Conservation (phyloP, 2,888 invertebrate species). For the Holacanthella duospinosa region DNA sequence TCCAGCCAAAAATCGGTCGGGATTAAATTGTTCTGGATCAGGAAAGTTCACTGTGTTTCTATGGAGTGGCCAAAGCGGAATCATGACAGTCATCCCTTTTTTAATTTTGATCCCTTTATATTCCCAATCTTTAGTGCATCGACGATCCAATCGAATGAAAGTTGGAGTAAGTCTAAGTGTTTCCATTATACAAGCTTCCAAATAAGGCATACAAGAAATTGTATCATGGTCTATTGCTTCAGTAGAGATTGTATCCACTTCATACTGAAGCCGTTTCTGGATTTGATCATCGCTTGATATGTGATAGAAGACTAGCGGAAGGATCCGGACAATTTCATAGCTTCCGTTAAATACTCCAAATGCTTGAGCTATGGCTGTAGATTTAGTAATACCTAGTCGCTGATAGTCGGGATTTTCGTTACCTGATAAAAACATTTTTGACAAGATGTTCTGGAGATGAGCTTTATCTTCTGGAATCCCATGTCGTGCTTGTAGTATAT, state of each 20-base stretch:
- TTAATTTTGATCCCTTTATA: conserved; percentile 12
- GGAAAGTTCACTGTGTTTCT: conserved; percentile 8
- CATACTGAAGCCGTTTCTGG: conserved; percentile 7
- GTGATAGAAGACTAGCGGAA: conserved; percentile 7
- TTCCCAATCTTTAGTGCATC: conserved; percentile 13
- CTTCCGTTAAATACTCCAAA: conserved; percentile 11
- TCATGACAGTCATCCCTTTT: conserved; percentile 12
- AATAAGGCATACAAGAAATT: conserved; percentile 6
- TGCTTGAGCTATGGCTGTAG: conserved; percentile 10
- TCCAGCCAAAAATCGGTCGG: conserved; percentile 10
- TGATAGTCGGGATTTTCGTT: conserved; percentile 4
- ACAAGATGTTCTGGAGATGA: conserved; percentile 9
- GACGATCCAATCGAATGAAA: conserved; percentile 12
- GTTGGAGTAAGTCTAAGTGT: conserved; percentile 7
- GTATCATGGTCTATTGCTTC: background rate
- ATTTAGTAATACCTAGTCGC: conserved; percentile 8
- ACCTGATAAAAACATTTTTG: background rate
- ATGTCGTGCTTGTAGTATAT: conserved; percentile 9
- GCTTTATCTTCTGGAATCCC: background rate
- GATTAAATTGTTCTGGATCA: conserved; percentile 10
- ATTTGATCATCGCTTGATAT: conserved; percentile 7
- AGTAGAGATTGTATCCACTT: conserved; percentile 10
- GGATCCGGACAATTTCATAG: conserved; percentile 4
- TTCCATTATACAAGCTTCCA: conserved; percentile 10
- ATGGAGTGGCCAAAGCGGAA: conserved; percentile 10